Percentiles rank a stretch among this genome's conserved stretches.
Evolutionary conservation across 53 echinoderm and acorn worm species (phyloP).

Genomic region (Echinometra lucunter): DNA sequence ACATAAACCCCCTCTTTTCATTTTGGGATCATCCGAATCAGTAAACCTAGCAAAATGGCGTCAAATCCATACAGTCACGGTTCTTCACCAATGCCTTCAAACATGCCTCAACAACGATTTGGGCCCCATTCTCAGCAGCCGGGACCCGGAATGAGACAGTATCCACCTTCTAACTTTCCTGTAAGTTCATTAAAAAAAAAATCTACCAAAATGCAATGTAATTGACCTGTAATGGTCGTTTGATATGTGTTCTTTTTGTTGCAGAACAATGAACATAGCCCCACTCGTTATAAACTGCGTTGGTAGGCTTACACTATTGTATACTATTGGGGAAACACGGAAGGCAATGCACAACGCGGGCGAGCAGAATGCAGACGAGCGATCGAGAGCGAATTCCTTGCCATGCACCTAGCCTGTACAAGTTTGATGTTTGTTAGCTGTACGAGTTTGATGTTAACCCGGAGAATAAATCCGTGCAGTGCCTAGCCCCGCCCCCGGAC

Average conservation of each 20-base stretch:
- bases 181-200: conserved; percentile 52
- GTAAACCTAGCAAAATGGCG: conserved; percentile 21
- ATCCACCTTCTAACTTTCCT: conserved; percentile 76
- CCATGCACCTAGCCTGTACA: too few species aligned
- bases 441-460: too few species aligned
- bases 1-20: neutral
- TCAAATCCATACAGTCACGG: conserved; percentile 17
- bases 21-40: neutral
- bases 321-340: neutral
- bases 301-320: neutral
- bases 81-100: conserved; percentile 40
- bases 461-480: too few species aligned
- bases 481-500: too few species aligned
- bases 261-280: neutral
- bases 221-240: neutral
- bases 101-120: conserved; percentile 85
- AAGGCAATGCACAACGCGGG: too few species aligned
- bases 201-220: neutral
- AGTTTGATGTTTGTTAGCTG: too few species aligned
- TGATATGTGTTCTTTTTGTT: conserved; percentile 3
- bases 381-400: too few species aligned
- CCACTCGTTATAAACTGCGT: conserved; percentile 9
- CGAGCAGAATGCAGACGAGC: too few species aligned
- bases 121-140: conserved; percentile 79
- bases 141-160: conserved; percentile 87